These are phyloP conservation scores for Grus americana DNA, from an alignment of 2,113 vertebrate genomes.

Conservation along the genomic window DNA sequence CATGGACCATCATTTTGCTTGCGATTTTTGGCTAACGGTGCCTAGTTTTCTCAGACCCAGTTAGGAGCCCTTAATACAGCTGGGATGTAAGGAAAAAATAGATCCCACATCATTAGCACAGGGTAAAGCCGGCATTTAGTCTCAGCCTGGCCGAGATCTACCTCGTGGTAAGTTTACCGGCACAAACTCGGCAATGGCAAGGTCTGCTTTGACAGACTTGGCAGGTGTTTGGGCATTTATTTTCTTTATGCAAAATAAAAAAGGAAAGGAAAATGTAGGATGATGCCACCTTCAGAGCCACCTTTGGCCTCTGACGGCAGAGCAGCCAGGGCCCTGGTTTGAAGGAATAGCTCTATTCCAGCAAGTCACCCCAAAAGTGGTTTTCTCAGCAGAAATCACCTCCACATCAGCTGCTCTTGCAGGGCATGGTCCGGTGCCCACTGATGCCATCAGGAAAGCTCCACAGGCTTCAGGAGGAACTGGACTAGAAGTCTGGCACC, in stretches of 20 bases:
- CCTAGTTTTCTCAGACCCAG: fast-evolving
- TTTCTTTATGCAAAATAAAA: not conserved
- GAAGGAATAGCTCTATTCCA: not conserved
- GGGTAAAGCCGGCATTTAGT: not conserved
- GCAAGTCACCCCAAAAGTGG: not conserved
- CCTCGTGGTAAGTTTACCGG: not conserved
- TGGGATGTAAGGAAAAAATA: not conserved
- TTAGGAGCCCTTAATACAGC: not conserved
- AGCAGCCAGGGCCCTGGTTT: not conserved
- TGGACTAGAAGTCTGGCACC: not conserved
- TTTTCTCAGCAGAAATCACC: not conserved
- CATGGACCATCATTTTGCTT: fast-evolving
- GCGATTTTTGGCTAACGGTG: fast-evolving
- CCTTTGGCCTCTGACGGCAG: not conserved
- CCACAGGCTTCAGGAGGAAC: not conserved
- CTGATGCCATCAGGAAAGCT: not conserved
- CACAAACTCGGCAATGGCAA: not conserved
- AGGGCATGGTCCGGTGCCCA: not conserved
- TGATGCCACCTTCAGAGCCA: not conserved
- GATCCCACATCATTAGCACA: not conserved
- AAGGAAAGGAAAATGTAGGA: not conserved
- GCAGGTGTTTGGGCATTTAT: not conserved
- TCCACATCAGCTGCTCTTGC: fast-evolving
- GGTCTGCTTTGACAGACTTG: not conserved
- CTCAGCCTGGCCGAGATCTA: not conserved